phyloP scores from a whole-genome alignment of 92 coral and sea anemone species.

The Epizoanthus fatuus region DNA sequence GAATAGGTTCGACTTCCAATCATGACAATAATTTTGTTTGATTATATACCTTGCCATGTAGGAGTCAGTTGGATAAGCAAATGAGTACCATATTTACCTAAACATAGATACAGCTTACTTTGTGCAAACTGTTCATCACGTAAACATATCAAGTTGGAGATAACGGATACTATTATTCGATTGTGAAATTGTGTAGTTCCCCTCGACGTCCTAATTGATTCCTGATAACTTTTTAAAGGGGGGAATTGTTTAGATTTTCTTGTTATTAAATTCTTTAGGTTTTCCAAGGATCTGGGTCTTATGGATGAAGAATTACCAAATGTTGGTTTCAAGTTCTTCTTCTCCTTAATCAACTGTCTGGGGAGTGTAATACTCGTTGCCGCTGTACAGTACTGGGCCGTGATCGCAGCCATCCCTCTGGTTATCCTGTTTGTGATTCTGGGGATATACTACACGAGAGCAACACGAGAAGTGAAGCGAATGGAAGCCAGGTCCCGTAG shows the following conservation, averaged over 20 bases:
- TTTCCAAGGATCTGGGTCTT: constrained; percentile 43
- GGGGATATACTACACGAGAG: constrained; percentile 56
- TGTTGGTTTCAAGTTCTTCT: constrained; percentile 39
- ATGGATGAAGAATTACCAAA: constrained; percentile 31
- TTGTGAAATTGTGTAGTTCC: background rate
- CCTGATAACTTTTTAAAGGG: background rate
- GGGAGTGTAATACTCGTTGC: constrained; percentile 50
- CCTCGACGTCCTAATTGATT: background rate
- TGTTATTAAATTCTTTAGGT: background rate
- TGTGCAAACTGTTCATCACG: too few relatives aligned
- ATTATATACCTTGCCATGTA: too few relatives aligned
- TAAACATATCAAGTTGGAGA: too few relatives aligned
- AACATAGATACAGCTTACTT: too few relatives aligned
- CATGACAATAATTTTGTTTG: too few relatives aligned
- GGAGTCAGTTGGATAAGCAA: too few relatives aligned
- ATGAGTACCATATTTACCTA: too few relatives aligned
- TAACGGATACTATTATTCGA: background rate
- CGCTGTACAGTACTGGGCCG: constrained; percentile 53
- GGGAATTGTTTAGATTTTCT: background rate
- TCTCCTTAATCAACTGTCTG: constrained; percentile 30
- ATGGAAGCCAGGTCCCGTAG: constrained; percentile 62
- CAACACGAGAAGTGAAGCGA: constrained; percentile 61
- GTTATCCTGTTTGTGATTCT: constrained; percentile 45
- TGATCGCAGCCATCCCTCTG: constrained; percentile 63
- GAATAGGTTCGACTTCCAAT: too few relatives aligned